These are phyloP conservation scores for Mythimna loreyi DNA, from an alignment of 2,888 invertebrate species.

Conservation along the genomic window DNA sequence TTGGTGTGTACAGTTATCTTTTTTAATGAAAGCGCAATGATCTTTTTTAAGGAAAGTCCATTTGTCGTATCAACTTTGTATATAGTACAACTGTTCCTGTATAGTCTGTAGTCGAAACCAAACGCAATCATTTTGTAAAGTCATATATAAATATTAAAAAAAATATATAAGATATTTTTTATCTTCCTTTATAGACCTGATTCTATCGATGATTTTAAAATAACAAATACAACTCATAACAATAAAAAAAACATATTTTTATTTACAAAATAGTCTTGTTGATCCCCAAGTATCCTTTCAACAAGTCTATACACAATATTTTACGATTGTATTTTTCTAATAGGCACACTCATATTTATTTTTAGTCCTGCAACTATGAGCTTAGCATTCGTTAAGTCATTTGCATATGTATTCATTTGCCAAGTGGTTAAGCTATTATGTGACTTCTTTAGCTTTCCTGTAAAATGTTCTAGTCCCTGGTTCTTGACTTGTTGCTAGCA, in stretches of 20 bases:
- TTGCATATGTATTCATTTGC: constrained; percentile 59
- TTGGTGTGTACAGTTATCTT: no score
- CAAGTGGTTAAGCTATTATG: constrained; percentile 51
- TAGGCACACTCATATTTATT: constrained; percentile 35
- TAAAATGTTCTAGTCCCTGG: constrained; percentile 39
- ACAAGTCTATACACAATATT: constrained; percentile 21
- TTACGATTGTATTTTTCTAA: constrained; percentile 31
- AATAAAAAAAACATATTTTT: neutral
- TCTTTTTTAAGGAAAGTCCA: no score
- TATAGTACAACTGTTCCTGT: no score
- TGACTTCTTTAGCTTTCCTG: constrained; percentile 57
- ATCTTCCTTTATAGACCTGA: neutral
- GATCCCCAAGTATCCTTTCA: constrained; percentile 6
- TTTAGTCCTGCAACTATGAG: constrained; percentile 41
- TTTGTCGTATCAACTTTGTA: no score
- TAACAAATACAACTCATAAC: neutral
- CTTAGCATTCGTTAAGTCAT: constrained; percentile 28
- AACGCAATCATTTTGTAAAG: no score
- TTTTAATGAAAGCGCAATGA: no score
- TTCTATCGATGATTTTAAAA: neutral
- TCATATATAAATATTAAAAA: no score
- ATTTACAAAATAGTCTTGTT: neutral
- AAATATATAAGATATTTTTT: neutral
- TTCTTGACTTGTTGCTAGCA: constrained; percentile 35
- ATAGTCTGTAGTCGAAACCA: no score